These are phyloP conservation scores for Halcyon chelicuti DNA, from an alignment of 2,797 vertebrate genomes.

Conservation along the genomic window DNA sequence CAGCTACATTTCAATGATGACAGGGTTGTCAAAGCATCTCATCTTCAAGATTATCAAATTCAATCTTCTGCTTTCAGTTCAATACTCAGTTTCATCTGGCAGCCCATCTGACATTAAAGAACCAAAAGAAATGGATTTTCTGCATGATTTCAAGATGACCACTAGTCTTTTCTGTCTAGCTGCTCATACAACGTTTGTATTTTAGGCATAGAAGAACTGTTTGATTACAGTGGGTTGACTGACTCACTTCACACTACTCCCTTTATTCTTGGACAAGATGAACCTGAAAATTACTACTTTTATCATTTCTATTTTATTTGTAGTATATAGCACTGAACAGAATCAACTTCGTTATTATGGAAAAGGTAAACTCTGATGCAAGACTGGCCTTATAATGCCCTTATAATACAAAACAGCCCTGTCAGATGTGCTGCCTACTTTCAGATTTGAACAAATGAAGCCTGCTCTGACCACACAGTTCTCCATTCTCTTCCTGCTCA, in stretches of 20 bases:
- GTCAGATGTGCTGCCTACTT: neutral
- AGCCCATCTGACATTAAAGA: neutral
- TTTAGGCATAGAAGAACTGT: neutral
- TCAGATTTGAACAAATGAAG: neutral
- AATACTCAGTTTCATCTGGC: neutral
- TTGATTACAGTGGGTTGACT: neutral
- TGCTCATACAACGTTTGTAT: neutral
- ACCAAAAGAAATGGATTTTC: neutral
- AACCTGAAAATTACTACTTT: neutral
- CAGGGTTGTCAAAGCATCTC: neutral
- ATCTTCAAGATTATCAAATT: neutral
- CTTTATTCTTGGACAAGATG: neutral
- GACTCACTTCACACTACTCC: neutral
- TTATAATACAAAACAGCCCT: neutral
- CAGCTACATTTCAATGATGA: neutral
- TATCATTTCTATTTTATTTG: neutral
- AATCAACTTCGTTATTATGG: neutral
- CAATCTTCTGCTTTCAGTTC: neutral
- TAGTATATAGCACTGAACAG: rapidly evolving
- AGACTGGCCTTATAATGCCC: neutral
- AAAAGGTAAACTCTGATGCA: neutral
- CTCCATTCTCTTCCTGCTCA: neutral
- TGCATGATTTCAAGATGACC: neutral
- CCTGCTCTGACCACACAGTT: rapidly evolving
- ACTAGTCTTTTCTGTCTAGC: neutral